Conservation (phyloP, 2,888 invertebrate genomes). For the Scrobipalpa atriplicella region DNA sequence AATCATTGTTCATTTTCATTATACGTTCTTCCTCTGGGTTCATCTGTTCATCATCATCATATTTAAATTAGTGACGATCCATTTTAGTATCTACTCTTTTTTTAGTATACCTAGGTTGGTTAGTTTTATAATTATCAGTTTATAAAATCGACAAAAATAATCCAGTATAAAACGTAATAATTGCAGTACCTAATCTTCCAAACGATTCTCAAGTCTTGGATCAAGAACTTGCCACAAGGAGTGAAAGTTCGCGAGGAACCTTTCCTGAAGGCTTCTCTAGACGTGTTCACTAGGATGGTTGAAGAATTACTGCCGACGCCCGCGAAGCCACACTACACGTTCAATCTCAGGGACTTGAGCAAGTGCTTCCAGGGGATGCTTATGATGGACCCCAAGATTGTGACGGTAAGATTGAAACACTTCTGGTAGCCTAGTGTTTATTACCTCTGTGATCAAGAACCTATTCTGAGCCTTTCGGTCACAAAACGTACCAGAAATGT, state of each 20-base stretch:
- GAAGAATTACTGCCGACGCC: constrained; percentile 92
- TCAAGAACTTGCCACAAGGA: constrained; percentile 60
- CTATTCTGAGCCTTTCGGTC: no score
- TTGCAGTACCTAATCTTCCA: constrained; percentile 83
- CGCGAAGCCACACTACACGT: constrained; percentile 94
- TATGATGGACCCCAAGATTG: constrained; percentile 85
- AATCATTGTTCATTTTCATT: no score
- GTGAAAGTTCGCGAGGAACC: constrained; percentile 64
- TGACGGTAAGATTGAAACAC: constrained; percentile 75
- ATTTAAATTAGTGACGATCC: no score
- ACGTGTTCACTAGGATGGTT: constrained; percentile 85
- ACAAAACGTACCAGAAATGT: no score
- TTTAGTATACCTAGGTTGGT: no score
- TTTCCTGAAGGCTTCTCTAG: constrained; percentile 85
- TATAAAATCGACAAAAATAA: neutral
- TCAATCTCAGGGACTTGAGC: constrained; percentile 93
- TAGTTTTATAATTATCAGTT: no score
- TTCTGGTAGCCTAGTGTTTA: no score
- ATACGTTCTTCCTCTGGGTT: no score
- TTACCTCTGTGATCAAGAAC: no score
- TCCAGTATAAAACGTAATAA: constrained; percentile 4
- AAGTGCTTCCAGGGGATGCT: constrained; percentile 92
- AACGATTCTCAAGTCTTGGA: constrained; percentile 88
- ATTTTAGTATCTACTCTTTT: no score
- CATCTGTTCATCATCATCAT: no score